phyloP scores from a whole-genome alignment of 2,888 invertebrate genomes.

The Thecophora atra region DNA sequence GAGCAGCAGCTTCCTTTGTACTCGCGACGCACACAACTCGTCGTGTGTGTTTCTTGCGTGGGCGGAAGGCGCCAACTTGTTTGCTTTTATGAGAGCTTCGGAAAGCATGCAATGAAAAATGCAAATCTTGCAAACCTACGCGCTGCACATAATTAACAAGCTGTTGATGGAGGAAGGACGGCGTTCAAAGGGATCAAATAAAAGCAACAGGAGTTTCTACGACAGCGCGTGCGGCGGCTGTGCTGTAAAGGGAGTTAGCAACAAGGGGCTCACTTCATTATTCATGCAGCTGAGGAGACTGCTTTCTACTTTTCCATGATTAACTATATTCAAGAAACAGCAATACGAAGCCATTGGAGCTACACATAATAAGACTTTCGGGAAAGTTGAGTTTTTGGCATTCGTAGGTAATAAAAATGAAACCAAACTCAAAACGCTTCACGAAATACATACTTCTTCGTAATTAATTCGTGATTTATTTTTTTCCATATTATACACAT shows the following conservation, averaged over 20 bases:
- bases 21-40: neutral
- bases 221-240: neutral
- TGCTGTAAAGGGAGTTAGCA: neutral
- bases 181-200: neutral
- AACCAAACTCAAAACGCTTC: neutral
- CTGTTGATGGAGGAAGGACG: neutral
- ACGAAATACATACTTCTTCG: neutral
- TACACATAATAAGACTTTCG: neutral
- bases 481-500: neutral
- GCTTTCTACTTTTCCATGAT: slow-evolving; percentile 15
- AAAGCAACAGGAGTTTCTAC: neutral
- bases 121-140: slow-evolving; percentile 21
- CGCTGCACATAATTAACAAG: slow-evolving; percentile 28
- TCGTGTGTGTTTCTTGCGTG: neutral
- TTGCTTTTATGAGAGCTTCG: slow-evolving; percentile 3
- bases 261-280: slow-evolving; percentile 26
- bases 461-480: neutral
- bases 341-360: too few species aligned
- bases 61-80: neutral
- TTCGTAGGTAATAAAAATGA: neutral
- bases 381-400: neutral
- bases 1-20: neutral
- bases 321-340: slow-evolving; percentile 20
- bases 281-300: neutral
- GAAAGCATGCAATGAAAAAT: slow-evolving; percentile 29